Base-by-base conservation (phyloP, 2,797 vertebrate species). In the Prunella strophiata region DNA sequence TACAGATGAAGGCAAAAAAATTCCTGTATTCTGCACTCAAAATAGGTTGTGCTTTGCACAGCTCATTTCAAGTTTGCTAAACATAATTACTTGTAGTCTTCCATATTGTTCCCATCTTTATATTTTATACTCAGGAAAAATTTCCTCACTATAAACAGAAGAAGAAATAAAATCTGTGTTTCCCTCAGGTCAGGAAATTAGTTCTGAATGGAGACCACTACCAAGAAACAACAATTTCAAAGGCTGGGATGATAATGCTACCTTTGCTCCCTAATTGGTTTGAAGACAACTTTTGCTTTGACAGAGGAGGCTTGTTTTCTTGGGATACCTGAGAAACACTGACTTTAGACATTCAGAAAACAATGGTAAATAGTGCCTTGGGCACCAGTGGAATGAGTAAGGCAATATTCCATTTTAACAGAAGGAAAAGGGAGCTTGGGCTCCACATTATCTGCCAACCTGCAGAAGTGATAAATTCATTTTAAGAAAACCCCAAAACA, bases 181-280 rank as follows among this genome's bases (percentile, higher is more conserved):
- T 96, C 91, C 84, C 85, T 96, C 68, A 47, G 86, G 91, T 97
- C 83, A 97, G 92, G 59, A 95, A 97, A 97, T 95, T 83, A 97
- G 96, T 96, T 96, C 87, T 67, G 38, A 83, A 21, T 92, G 30
- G 51, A 93, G 95, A 91, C 27, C 40, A 90, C 80, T 90, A 94
- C 93, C 86, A 96, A 96, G 91, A 95, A 92, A 84, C 36, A 62
- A 38, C 40, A 25, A 82, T 95, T 97, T 95, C 94, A 95, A 95
- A 94, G 62, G 88, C 88, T 95, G 20, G 47, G 55, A 91, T 85
- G 43, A 71, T n/a, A 93, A 76, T 50, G 61, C n/a, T 57, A 94
- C 74, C 25, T 92, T 95, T 95, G 72, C 54, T 84, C 27, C 91
- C 50, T 80, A 55, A 76, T 50, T 87, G 48, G 50, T 47, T 54